phyloP scores from a whole-genome alignment of 2,797 vertebrate genomes.

The Catostomus latipinnis region DNA sequence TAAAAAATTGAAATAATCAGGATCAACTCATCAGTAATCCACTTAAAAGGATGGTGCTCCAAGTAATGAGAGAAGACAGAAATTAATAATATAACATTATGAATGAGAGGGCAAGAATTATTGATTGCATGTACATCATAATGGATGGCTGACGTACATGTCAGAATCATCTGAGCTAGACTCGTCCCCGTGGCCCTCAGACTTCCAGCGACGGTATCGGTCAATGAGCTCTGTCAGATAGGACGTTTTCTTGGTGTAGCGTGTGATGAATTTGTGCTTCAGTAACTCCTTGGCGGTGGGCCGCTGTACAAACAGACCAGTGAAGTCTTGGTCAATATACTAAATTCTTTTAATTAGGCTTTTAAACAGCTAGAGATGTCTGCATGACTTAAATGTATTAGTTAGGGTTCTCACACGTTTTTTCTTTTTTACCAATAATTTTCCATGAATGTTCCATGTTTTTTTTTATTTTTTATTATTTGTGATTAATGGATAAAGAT shows the following conservation, averaged over 20 bases:
- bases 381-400: too few species aligned
- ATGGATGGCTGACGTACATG: constrained; percentile 78
- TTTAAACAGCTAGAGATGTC: background rate
- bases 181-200: constrained; percentile 94
- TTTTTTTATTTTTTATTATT: too few species aligned
- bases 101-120: constrained; percentile 10
- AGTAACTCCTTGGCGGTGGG: constrained; percentile 87
- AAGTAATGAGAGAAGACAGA: constrained; percentile 3
- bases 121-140: constrained; percentile 19
- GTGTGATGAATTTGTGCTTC: constrained; percentile 90
- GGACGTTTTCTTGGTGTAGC: constrained; percentile 90
- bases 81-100: constrained; percentile 18
- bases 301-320: constrained; percentile 71
- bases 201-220: constrained; percentile 97
- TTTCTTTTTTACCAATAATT: too few species aligned
- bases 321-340: background rate
- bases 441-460: too few species aligned
- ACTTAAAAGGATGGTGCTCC: constrained; percentile 23
- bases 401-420: too few species aligned
- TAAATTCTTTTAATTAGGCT: background rate
- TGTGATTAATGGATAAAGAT: too few species aligned
- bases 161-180: constrained; percentile 98
- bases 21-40: background rate
- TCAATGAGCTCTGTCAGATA: constrained; percentile 91
- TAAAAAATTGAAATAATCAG: background rate